Conservation (phyloP, 2,888 invertebrate species). For the Calameuta filiformis region DNA sequence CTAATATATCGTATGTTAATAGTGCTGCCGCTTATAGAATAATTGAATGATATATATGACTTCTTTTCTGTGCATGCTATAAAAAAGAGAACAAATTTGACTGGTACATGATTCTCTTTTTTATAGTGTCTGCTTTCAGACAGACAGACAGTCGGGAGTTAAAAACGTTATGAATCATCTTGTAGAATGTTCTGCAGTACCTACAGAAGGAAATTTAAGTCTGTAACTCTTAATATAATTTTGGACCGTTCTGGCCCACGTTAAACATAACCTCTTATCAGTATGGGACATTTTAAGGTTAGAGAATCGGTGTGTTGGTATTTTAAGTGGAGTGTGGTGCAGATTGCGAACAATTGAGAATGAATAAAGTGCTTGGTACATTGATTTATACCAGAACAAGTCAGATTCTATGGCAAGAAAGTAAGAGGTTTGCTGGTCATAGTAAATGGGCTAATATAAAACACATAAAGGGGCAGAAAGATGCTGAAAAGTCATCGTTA, state of each 20-base stretch:
- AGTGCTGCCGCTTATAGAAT: too few relatives aligned
- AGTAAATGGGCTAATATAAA: slow-evolving; percentile 83
- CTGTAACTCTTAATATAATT: neutral
- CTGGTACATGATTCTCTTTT: too few relatives aligned
- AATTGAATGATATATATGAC: too few relatives aligned
- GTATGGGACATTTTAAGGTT: neutral
- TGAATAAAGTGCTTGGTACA: neutral
- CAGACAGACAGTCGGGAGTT: too few relatives aligned
- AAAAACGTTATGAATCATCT: too few relatives aligned
- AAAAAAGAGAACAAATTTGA: too few relatives aligned
- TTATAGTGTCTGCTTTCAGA: too few relatives aligned
- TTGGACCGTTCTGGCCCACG: neutral
- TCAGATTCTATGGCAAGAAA: slow-evolving; percentile 26
- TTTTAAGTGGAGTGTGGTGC: neutral
- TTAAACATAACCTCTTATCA: neutral
- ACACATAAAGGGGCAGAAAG: slow-evolving; percentile 76
- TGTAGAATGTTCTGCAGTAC: too few relatives aligned
- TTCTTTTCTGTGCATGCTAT: too few relatives aligned
- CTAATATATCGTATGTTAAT: neutral
- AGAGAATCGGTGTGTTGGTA: neutral
- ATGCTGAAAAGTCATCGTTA: slow-evolving; percentile 68
- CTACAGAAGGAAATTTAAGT: too few relatives aligned
- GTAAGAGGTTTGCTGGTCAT: slow-evolving; percentile 72
- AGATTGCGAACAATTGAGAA: neutral
- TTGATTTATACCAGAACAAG: slow-evolving; percentile 1